Conservation (phyloP, 64 coral and sea anemone species). For the Acropora tenuis region DNA sequence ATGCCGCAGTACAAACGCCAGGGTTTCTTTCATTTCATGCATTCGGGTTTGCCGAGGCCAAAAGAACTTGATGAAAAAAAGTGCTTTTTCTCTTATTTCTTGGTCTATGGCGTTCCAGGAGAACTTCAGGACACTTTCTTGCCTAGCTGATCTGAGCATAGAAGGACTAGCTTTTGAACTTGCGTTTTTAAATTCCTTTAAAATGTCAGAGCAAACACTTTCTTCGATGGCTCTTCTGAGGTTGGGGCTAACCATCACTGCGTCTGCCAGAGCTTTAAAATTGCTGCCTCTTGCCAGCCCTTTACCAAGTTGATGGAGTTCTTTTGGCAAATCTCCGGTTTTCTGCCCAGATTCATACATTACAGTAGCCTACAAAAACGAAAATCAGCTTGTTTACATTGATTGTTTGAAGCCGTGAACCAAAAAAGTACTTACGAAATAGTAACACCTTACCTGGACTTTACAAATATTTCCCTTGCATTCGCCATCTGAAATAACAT, state of each 20-base stretch:
- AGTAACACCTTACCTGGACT: no score
- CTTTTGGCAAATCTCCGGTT: slow-evolving; percentile 19
- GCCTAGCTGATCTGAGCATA: not conserved
- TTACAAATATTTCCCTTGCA: no score
- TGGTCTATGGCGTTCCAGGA: slow-evolving; percentile 24
- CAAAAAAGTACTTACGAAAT: no score
- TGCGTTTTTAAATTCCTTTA: slow-evolving; percentile 33
- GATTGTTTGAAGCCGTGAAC: not conserved
- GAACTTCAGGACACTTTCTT: not conserved
- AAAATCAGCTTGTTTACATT: no score
- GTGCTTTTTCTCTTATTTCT: slow-evolving; percentile 31
- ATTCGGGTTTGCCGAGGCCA: not conserved
- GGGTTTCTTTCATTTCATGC: no score
- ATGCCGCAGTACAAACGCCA: no score
- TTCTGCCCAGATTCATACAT: slow-evolving; percentile 15
- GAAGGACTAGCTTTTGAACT: slow-evolving; percentile 11
- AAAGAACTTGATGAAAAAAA: not conserved
- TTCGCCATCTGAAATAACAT: no score
- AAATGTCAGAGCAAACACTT: not conserved
- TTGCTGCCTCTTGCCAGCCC: not conserved
- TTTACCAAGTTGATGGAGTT: slow-evolving; percentile 13
- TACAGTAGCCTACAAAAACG: slow-evolving; percentile 27
- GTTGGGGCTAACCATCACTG: no score
- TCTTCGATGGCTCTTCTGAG: slow-evolving; percentile 18
- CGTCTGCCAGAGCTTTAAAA: no score